Evolutionary conservation across 2,797 vertebrate genomes (phyloP), one percentile per base, ranked within the genome.

Genomic region (Eulemur coronatus): DNA sequence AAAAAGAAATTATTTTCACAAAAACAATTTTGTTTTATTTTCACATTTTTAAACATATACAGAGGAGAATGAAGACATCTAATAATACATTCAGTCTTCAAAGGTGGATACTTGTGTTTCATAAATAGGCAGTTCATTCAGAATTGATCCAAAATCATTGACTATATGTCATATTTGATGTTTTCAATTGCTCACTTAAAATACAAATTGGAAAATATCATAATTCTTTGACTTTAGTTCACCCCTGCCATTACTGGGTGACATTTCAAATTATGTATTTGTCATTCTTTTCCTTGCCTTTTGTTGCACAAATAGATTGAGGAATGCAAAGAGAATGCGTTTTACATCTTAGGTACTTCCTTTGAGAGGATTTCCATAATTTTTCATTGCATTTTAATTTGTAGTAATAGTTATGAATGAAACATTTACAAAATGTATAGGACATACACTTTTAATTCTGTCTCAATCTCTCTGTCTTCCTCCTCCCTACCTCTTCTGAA

Each of bases 371-470:
- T 97, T 97, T 97, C 67, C 94, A 92, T 85, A 96, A 89, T 94
- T 97, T 97, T 48, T 94, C 91, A 97, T 76, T 97, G 76, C 26
- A 94, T 97, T 96, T 98, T 97, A 97, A 97, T 97, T 95, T 97
- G 12, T 59, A 84, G 1, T 91, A 96, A 81, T 50, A 72, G 6
- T 46, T 61, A 94, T 93, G 86, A 97, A 98, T 96, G 97, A 98
- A 98, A 97, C 2, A 96, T 93, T 96, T 70, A 17, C 22, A 85
- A 86, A 88, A 94, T n/a, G 52, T 10, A 86, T 3, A 57, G 24
- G 43, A 38, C 17, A 15, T 35, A 38, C 43, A 75, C 9, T 59
- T 75, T 38, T 82, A 73, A 81, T 94, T 97, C 38, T 70, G 1
- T 75, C 26, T 94, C 87, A 73, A 92, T 94, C 12, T 28, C 84